Conservation (phyloP, 2,113 vertebrate genomes). For the Nibea albiflora region DNA sequence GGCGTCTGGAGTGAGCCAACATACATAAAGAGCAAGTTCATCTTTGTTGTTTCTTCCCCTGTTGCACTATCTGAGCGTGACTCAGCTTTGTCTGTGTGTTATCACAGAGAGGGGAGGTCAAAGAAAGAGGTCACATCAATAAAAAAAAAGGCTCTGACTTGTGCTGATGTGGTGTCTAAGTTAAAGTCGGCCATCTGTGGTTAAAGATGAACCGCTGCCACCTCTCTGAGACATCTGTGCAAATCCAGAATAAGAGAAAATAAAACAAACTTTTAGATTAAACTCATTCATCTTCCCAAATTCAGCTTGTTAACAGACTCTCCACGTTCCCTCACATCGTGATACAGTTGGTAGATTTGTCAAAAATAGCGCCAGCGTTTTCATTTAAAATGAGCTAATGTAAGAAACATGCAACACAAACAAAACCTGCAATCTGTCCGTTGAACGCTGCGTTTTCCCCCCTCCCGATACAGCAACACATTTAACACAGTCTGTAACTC, state of each 20-base stretch:
- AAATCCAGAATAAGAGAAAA: background rate
- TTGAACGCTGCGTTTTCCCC: conserved; percentile 30
- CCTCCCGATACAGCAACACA: conserved; percentile 55
- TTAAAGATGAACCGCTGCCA: conserved; percentile 5
- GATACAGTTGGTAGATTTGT: conserved; percentile 13
- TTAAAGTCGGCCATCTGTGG: background rate
- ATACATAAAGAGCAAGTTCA: conserved; percentile 41
- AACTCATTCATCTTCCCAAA: conserved; percentile 33
- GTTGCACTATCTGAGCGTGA: conserved; percentile 30
- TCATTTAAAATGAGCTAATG: conserved; percentile 72
- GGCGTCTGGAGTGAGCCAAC: conserved; percentile 43
- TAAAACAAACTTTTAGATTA: conserved; percentile 2
- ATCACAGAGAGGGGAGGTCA: conserved; percentile 62
- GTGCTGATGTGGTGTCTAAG: background rate
- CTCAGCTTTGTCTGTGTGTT: conserved; percentile 58
- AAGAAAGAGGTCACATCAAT: conserved; percentile 16
- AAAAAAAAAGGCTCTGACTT: conserved; percentile 8
- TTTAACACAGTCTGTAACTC: background rate
- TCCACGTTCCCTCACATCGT: background rate
- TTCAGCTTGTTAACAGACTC: background rate
- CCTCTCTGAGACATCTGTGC: background rate
- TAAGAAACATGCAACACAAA: conserved; percentile 54
- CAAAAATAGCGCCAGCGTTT: conserved; percentile 61
- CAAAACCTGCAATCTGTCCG: conserved; percentile 28
- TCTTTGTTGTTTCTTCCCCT: conserved; percentile 29